Evolutionary conservation across 2,888 invertebrate species (phyloP), one percentile per base, ranked within the genome.

Genomic region (Suillia variegata): DNA sequence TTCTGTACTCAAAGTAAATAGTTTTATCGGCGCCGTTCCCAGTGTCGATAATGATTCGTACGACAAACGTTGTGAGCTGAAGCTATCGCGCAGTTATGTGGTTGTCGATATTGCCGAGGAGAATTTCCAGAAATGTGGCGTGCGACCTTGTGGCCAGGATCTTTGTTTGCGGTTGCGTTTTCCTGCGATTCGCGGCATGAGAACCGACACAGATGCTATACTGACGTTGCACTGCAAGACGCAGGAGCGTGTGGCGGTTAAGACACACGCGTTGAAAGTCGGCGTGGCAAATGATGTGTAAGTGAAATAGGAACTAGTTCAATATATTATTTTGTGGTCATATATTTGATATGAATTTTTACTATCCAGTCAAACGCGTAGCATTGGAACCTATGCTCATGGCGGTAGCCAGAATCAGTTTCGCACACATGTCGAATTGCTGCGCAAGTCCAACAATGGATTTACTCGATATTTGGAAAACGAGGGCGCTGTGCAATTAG

Each of bases 101-200:
- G 58, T 78, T 0, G 60, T 87, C 2, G 82, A 85, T 65, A 78
- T 86, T 56, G 77, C 80, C 2, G 83, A 80, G 1, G 78, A 80
- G 2, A 79, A 83, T 62, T 86, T 87, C 71, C 74, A 79, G 57
- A 79, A 79, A 33, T 87, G 87, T 67, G 87, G 86, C 0, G 83
- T 87, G 0, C 73, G 74, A 1, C 74, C 82, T 58, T 87, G 86
- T 70, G 83, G 79, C 1, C 74, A 70, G 59, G 84, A 84, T 69
- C 81, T 86, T 67, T 87, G 87, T 64, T 70, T 86, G n/a, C 80
- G 82, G 3, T 45, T 87, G 4, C 77, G 87, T 48, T 85, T 87
- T 73, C 86, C 87, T 0, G 79, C 83, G 1, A 83, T 87, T 10
- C 69, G 80, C 21, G 86, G 85, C 4, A 75, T 87, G 61, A 83